A percentile compares a stretch with the other conserved stretches of the same genome.
Conservation (phyloP, 2,888 invertebrate species). For the Phymatocera aterrima region DNA sequence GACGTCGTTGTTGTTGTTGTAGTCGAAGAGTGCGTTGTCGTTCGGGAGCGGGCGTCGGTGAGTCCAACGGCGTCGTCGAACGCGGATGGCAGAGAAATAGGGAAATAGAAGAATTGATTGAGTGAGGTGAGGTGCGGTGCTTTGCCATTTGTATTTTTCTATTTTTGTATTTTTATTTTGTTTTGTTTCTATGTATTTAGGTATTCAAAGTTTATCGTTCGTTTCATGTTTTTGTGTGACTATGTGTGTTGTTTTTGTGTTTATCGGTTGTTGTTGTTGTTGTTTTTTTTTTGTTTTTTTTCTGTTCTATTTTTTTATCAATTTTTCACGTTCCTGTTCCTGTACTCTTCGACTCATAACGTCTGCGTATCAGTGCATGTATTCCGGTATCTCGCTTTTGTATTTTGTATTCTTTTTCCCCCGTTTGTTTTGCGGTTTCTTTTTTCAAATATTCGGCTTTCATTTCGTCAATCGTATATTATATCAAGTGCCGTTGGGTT, state of each 20-base stretch:
- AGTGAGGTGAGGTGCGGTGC: conserved; percentile 54
- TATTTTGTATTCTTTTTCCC: not conserved
- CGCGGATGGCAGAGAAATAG: conserved; percentile 69
- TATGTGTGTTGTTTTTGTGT: not conserved
- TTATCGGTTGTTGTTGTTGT: not conserved
- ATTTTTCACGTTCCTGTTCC: conserved; percentile 48
- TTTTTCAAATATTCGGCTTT: not conserved
- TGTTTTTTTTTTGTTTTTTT: not conserved
- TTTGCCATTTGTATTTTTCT: conserved; percentile 47
- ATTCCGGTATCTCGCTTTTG: conserved; percentile 11
- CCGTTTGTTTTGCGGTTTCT: not conserved
- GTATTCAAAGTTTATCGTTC: conserved; percentile 16
- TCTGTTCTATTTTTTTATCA: conserved; percentile 29
- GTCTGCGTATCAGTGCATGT: conserved; percentile 13
- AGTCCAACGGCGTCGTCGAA: conserved; percentile 50
- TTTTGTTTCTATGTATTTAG: conserved; percentile 54
- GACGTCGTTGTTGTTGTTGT: conserved; percentile 47
- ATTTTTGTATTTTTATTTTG: conserved; percentile 48
- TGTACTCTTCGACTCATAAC: not conserved
- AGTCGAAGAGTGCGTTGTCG: conserved; percentile 50
- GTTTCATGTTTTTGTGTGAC: not conserved
- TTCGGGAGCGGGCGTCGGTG: conserved; percentile 49
- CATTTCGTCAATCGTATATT: conserved; percentile 7
- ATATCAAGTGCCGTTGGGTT: not conserved
- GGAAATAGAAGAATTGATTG: conserved; percentile 74